Evolutionary conservation across 1,140 invertebrate genomes (phyloP).

Genomic region (Drosophila mayri): DNA sequence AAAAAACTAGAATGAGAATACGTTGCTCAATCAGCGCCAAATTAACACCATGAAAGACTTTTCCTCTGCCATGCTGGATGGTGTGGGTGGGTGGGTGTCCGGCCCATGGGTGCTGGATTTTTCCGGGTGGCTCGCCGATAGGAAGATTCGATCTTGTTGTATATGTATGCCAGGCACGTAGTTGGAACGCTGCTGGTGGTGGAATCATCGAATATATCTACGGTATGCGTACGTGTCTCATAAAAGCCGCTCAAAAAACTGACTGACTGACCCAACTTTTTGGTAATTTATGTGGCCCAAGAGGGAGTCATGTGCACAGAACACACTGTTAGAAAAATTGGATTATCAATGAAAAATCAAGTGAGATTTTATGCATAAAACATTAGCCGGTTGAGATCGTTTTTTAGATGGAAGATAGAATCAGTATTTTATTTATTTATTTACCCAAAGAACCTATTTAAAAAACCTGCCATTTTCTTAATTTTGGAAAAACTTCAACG

Average conservation of each 20-base stretch:
- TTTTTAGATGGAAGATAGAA: background rate
- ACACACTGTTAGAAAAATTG: constrained; percentile 16
- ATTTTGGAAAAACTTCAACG: no score
- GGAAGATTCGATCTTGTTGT: constrained; percentile 52
- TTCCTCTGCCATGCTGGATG: constrained; percentile 18
- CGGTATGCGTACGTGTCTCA: constrained; percentile 53
- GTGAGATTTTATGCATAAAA: no score
- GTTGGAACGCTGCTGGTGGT: constrained; percentile 53
- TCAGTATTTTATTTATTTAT: no score
- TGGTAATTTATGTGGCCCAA: constrained; percentile 72
- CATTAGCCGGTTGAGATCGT: background rate
- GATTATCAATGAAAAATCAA: no score
- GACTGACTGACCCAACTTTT: constrained; percentile 66
- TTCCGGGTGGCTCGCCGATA: constrained; percentile 8
- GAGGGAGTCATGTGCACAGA: constrained; percentile 13
- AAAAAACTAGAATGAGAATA: constrained; percentile 24
- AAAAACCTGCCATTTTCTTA: no score
- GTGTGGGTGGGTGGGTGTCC: constrained; percentile 7
- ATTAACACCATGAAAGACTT: constrained; percentile 75
- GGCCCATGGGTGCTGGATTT: no score
- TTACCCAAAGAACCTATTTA: no score
- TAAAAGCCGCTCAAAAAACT: constrained; percentile 67
- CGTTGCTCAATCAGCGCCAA: constrained; percentile 76
- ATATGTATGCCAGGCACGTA: constrained; percentile 73
- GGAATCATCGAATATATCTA: constrained; percentile 62